These are phyloP conservation scores for Leptopilina myrica DNA, from an alignment of 2,888 invertebrate species.

Conservation along the genomic window DNA sequence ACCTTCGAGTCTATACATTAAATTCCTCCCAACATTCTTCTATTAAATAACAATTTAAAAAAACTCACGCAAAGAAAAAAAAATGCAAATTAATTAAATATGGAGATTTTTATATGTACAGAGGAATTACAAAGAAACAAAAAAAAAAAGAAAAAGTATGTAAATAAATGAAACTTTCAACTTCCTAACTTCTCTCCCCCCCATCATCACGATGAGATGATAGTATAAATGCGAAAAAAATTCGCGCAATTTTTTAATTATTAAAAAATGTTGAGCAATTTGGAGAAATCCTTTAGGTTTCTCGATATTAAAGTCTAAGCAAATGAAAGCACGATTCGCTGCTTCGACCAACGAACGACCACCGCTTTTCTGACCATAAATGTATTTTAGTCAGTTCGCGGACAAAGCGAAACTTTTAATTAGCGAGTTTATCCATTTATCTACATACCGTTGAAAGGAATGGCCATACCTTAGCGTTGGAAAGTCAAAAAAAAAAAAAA, in stretches of 20 bases:
- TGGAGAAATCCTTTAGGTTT: slow-evolving; percentile 42
- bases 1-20: too few relatives aligned
- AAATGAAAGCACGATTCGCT: slow-evolving; percentile 38
- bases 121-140: too few relatives aligned
- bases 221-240: background rate
- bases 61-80: too few relatives aligned
- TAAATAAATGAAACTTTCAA: too few relatives aligned
- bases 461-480: slow-evolving; percentile 51
- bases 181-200: too few relatives aligned
- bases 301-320: slow-evolving; percentile 51
- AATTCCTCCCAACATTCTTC: too few relatives aligned
- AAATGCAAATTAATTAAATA: too few relatives aligned
- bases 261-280: slow-evolving; percentile 19
- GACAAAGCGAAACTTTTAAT: slow-evolving; percentile 69
- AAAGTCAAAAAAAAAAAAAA: slow-evolving; percentile 51
- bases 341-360: background rate
- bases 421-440: slow-evolving; percentile 72
- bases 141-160: too few relatives aligned
- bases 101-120: too few relatives aligned
- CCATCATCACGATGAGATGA: too few relatives aligned
- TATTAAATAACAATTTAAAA: too few relatives aligned
- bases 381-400: slow-evolving; percentile 38
- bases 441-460: slow-evolving; percentile 62
- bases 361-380: slow-evolving; percentile 42
- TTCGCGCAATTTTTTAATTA: slow-evolving; percentile 18